These are phyloP conservation scores for Argyrosomus regius DNA, from an alignment of 2,797 vertebrate species.

Conservation along the genomic window DNA sequence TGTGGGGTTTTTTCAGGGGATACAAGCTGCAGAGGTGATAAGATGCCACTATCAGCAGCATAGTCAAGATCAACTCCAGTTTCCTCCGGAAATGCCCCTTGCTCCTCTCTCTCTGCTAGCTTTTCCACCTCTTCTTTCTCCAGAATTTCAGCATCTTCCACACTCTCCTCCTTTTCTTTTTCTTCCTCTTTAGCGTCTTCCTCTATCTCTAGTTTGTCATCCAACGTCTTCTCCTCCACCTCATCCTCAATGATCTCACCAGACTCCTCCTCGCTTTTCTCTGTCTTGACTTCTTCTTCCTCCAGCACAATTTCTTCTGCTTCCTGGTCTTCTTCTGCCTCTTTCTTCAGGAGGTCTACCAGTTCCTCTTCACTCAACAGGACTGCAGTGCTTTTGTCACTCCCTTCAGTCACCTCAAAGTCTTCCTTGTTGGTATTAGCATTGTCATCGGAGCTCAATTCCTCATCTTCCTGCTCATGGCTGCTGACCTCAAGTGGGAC, in stretches of 20 bases:
- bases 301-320: conserved; percentile 57
- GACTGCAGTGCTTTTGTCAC: conserved; percentile 68
- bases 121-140: conserved; percentile 23
- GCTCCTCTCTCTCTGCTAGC: conserved; percentile 16
- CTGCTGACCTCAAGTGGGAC: conserved; percentile 74
- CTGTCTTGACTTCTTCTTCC: conserved; percentile 30
- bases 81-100: conserved; percentile 57
- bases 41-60: conserved; percentile 65
- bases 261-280: conserved; percentile 13
- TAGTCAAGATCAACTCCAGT: conserved; percentile 73
- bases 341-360: conserved; percentile 73
- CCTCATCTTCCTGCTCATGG: conserved; percentile 76
- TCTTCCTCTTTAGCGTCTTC: neutral
- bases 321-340: conserved; percentile 68
- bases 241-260: conserved; percentile 31
- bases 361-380: conserved; percentile 83
- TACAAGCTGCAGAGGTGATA: conserved; percentile 50
- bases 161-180: conserved; percentile 30
- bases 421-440: conserved; percentile 51
- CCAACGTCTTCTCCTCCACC: conserved; percentile 26
- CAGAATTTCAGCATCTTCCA: conserved; percentile 14
- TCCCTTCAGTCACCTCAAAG: conserved; percentile 42
- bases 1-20: conserved; percentile 38
- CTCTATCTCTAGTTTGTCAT: conserved; percentile 15
- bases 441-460: conserved; percentile 72